Evolutionary conservation across 2,113 vertebrate genomes (phyloP).

Genomic region (Neotoma lepida): DNA sequence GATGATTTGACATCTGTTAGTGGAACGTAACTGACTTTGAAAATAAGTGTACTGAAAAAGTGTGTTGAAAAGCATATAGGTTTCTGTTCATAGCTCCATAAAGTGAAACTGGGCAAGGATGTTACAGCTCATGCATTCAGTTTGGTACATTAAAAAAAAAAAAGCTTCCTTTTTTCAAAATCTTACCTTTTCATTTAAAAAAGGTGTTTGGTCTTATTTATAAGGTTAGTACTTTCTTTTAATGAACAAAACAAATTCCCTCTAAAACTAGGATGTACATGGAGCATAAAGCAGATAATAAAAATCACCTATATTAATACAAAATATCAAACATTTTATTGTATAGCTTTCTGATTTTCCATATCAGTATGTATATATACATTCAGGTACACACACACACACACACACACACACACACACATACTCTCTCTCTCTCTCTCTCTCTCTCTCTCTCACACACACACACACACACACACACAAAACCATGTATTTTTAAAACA

Average conservation of each 20-base stretch:
- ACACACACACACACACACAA: not conserved
- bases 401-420: not conserved
- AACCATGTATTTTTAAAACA: not conserved
- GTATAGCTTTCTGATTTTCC: not conserved
- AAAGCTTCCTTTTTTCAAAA: slow-evolving; percentile 22
- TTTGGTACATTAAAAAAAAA: not conserved
- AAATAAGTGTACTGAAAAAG: slow-evolving; percentile 31
- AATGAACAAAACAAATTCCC: not conserved
- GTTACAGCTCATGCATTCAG: not conserved
- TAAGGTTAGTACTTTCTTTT: slow-evolving; percentile 21
- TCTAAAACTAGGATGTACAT: not conserved
- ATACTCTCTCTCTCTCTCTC: not conserved
- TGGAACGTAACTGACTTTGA: slow-evolving; percentile 4
- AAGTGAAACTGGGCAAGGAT: not conserved
- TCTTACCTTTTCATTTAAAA: not conserved
- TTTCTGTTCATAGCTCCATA: not conserved
- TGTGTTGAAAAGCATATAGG: not conserved
- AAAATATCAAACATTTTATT: not conserved
- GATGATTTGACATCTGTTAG: not conserved
- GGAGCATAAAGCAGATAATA: slow-evolving; percentile 13
- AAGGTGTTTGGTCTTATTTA: not conserved
- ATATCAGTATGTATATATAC: not conserved
- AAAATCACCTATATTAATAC: not conserved
- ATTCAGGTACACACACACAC: not conserved
- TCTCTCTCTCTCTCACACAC: not conserved